Evolutionary conservation across 2,797 vertebrate species (phyloP).

Genomic region (Ctenopoma multispine): DNA sequence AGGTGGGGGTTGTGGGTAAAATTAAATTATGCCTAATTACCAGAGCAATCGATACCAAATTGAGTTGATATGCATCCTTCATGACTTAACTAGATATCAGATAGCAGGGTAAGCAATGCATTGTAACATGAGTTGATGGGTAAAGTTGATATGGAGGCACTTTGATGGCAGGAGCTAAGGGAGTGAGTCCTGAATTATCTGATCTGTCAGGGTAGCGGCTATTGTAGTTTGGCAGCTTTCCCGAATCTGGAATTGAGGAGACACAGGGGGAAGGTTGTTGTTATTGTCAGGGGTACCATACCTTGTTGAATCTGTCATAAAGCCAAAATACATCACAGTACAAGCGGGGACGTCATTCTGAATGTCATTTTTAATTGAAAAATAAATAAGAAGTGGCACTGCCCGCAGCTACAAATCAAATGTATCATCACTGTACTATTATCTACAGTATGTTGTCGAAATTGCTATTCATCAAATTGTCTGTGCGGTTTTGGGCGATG

Average conservation of each 20-base stretch:
- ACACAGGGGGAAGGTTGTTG: conserved; percentile 63
- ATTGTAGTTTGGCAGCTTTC: conserved; percentile 69
- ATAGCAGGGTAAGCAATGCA: conserved; percentile 50
- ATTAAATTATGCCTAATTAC: conserved; percentile 81
- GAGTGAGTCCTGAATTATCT: conserved; percentile 65
- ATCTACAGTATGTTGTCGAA: conserved; percentile 38
- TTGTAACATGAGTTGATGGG: conserved; percentile 62
- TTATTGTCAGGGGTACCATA: conserved; percentile 55
- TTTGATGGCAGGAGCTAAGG: conserved; percentile 58
- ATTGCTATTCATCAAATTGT: conserved; percentile 50
- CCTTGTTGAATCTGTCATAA: conserved; percentile 68
- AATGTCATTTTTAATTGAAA: conserved; percentile 77
- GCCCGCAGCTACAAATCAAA: conserved; percentile 41
- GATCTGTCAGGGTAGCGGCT: conserved; percentile 57
- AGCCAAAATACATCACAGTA: conserved; percentile 64
- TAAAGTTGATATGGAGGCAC: conserved; percentile 65
- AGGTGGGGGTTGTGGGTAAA: conserved; percentile 43
- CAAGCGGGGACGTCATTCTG: conserved; percentile 48
- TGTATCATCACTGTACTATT: conserved; percentile 24
- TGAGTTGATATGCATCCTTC: conserved; percentile 78
- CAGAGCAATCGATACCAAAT: conserved; percentile 74
- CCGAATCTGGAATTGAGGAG: conserved; percentile 61
- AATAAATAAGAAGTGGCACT: conserved; percentile 69
- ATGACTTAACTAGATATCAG: conserved; percentile 78
- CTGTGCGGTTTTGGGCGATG: conserved; percentile 11